Evolutionary conservation across 1,140 invertebrate genomes (phyloP), one percentile per base, ranked within the genome.

Genomic region (Idris sp.): DNA sequence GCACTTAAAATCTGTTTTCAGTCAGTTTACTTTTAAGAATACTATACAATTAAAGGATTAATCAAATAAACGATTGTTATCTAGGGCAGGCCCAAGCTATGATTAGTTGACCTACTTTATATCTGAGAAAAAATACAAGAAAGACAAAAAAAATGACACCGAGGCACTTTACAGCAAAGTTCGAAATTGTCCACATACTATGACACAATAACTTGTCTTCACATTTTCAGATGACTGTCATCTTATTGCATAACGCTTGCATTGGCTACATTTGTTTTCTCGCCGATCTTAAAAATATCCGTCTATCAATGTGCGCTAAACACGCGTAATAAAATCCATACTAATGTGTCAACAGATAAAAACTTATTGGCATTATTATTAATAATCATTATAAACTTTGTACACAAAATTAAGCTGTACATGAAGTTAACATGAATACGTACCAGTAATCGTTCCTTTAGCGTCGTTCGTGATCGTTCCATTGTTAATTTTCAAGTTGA

Each of bases 401-500:
- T 25, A 25, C 7, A 25, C n/a, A n/a, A n/a, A n/a, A n/a, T n/a
- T n/a, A n/a, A n/a, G n/a, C n/a, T n/a, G n/a, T n/a, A n/a, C n/a
- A n/a, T n/a, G n/a, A n/a, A n/a, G n/a, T n/a, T n/a, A n/a, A n/a
- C n/a, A n/a, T n/a, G 19, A 22, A 22, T 22, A 33, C 30, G 22
- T 82, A 84, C 89, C 86, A 68, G 88, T 89, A 53, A 90, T 86
- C n/a, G 85, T 82, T 48, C 84, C 82, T 80, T 89, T 88, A 18
- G 77, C 81, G 46, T 89, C 87, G 11, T 80, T 77, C 46, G 81
- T 88, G 30, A 89, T 79, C 73, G 89, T 86, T 7, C 88, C 89
- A 79, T 89, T 90, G 16, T 86, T 86, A 28, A 90, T 87, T 79
- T 90, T 89, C 38, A 90, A 81, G 79, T 90, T 90, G 51, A 89